A percentile compares a stretch with the other conserved stretches of the same genome.
Conservation (phyloP, 2,113 vertebrate genomes). For the Phaetusa simplex region DNA sequence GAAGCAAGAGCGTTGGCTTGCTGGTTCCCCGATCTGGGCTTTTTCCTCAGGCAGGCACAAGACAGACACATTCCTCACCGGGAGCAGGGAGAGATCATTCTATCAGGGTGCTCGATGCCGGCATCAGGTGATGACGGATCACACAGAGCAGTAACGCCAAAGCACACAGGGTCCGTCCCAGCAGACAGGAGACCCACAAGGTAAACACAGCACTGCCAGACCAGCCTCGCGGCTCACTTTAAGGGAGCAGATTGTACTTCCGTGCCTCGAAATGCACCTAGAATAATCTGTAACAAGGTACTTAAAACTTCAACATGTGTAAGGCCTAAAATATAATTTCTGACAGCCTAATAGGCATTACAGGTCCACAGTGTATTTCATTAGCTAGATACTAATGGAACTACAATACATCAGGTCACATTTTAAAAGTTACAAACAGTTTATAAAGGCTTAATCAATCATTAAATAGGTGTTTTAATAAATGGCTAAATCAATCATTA, state of each 20-base stretch:
- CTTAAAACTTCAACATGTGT: background rate
- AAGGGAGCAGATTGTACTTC: background rate
- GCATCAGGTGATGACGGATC: background rate
- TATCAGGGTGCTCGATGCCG: background rate
- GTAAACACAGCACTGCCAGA: background rate
- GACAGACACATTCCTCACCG: accelerated
- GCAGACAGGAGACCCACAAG: background rate
- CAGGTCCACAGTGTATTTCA: background rate
- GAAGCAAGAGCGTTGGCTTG: accelerated
- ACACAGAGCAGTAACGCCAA: background rate
- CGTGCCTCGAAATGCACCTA: background rate
- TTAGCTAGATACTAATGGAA: background rate
- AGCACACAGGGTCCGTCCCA: background rate
- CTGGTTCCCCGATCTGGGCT: background rate
- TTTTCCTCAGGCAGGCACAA: background rate
- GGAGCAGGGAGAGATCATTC: background rate
- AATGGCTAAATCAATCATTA: conserved; percentile 10
- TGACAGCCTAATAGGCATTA: background rate
- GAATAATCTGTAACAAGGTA: background rate
- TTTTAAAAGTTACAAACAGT: conserved; percentile 16
- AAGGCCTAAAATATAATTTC: background rate
- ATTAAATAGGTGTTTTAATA: conserved; percentile 10
- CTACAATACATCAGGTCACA: background rate
- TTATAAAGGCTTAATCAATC: conserved; percentile 36
- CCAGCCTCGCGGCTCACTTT: accelerated